Conservation (phyloP, 2,113 vertebrate genomes). For the Datnioides undecimradiatus region DNA sequence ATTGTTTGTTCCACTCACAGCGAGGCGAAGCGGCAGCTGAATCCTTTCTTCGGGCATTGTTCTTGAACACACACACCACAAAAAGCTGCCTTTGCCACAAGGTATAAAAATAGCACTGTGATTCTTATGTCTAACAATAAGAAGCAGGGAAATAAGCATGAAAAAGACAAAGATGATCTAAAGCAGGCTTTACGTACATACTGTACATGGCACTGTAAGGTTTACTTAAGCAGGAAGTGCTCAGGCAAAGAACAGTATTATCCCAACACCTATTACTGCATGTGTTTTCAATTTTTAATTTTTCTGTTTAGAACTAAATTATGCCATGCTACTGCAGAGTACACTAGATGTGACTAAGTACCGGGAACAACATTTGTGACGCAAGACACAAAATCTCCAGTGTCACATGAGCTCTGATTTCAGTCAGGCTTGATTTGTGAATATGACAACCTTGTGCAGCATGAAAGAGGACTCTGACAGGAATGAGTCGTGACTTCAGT, state of each 20-base stretch:
- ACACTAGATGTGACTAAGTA: not conserved
- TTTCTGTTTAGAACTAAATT: not conserved
- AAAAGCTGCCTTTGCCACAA: slow-evolving; percentile 35
- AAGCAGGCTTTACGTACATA: not conserved
- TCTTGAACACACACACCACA: slow-evolving; percentile 42
- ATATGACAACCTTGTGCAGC: not conserved
- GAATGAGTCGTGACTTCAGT: not conserved
- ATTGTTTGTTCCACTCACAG: slow-evolving; percentile 65
- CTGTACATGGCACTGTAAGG: not conserved
- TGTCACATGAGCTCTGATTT: not conserved
- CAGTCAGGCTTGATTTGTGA: not conserved
- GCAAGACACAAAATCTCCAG: not conserved
- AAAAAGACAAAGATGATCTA: not conserved
- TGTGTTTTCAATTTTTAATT: no score
- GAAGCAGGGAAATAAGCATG: not conserved
- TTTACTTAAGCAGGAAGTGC: not conserved
- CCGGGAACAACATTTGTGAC: not conserved
- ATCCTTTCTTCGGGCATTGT: slow-evolving; percentile 57
- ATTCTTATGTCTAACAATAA: slow-evolving; percentile 42
- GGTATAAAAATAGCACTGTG: slow-evolving; percentile 64
- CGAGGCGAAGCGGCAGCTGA: slow-evolving; percentile 49
- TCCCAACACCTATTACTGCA: not conserved
- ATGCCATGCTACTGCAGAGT: not conserved
- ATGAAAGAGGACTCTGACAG: not conserved
- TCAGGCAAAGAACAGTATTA: no score